A percentile compares a stretch with the other conserved stretches of the same genome.
phyloP scores from a whole-genome alignment of 2,797 vertebrate species.

The Buceros bicornis region DNA sequence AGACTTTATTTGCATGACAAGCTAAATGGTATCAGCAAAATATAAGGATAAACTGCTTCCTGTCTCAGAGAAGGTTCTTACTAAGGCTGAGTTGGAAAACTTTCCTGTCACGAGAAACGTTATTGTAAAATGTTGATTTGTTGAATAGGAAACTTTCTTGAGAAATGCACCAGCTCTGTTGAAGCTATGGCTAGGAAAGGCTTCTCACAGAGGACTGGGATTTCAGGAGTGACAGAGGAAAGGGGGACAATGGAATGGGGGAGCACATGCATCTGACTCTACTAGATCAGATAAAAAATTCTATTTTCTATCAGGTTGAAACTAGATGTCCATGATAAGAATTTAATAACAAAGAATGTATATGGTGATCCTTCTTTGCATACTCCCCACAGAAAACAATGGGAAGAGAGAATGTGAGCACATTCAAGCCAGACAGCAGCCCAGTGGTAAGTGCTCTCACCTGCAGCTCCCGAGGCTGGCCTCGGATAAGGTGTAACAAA shows the following conservation, averaged over 20 bases:
- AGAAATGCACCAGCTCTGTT: neutral
- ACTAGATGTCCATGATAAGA: neutral
- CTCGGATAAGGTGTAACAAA: neutral
- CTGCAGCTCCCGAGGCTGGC: neutral
- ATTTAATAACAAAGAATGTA: neutral
- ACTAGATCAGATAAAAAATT: neutral
- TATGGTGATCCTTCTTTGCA: neutral
- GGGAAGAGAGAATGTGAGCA: neutral
- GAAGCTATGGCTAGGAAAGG: neutral
- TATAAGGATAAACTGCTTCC: neutral
- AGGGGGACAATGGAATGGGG: neutral
- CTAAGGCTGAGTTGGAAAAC: neutral
- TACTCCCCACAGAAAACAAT: neutral
- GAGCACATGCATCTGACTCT: neutral
- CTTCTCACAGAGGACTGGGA: neutral
- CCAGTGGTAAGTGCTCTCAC: neutral
- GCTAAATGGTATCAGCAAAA: neutral
- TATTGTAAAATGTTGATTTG: neutral
- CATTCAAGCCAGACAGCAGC: neutral
- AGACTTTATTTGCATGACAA: neutral
- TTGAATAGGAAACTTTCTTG: neutral
- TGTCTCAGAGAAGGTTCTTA: neutral
- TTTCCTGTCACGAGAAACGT: neutral
- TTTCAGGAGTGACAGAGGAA: neutral
- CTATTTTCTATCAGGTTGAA: neutral